Conservation (phyloP, 2,113 vertebrate genomes). For the Lynx canadensis region DNA sequence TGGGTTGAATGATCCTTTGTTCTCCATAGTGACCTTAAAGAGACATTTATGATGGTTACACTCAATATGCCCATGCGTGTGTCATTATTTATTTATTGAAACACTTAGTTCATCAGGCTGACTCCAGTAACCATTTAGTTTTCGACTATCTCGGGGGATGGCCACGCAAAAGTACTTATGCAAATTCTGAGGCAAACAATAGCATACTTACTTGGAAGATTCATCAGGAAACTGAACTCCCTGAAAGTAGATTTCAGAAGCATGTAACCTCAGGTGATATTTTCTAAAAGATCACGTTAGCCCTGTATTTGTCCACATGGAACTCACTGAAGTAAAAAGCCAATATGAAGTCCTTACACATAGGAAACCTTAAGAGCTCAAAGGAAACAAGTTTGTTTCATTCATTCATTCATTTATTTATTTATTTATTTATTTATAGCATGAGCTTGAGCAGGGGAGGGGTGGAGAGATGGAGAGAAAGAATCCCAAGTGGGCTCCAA, state of each 20-base stretch:
- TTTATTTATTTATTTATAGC: too few species aligned
- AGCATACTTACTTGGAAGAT: neutral
- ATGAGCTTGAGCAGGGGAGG: too few species aligned
- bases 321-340: neutral
- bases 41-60: neutral
- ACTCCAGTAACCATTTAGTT: slow-evolving; percentile 29
- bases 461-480: too few species aligned
- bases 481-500: too few species aligned
- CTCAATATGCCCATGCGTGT: neutral
- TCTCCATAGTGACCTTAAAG: neutral
- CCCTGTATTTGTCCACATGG: neutral
- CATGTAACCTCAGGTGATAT: neutral
- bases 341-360: neutral
- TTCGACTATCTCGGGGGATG: neutral
- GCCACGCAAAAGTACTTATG: neutral
- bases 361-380: neutral
- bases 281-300: neutral
- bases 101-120: neutral
- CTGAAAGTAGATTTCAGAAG: neutral
- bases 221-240: neutral
- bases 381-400: neutral
- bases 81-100: slow-evolving; percentile 60
- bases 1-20: neutral
- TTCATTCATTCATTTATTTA: too few species aligned
- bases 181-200: neutral